Evolutionary conservation across 2,113 vertebrate species (phyloP), one percentile per base, ranked within the genome.

Genomic region (Megaceryle maxima): DNA sequence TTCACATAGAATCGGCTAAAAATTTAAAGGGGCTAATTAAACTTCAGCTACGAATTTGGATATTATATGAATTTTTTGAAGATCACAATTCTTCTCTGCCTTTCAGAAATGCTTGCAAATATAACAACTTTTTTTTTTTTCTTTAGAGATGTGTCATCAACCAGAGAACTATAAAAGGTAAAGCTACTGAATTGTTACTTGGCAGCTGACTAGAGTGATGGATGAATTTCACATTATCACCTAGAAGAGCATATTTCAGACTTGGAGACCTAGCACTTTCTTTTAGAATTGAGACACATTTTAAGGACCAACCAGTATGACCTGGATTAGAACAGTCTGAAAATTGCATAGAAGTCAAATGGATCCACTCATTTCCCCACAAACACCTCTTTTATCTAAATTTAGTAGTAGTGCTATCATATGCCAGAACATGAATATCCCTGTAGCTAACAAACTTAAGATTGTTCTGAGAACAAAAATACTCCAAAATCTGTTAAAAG

Each of bases 191-290:
- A 64, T n/a, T 81, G 44, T 87, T 63, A 73, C 39, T 55, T 77
- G 51, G 44, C 85, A 93, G 29, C n/a, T 56, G 46, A 79, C 20
- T 37, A 31, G 64, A 83, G 21, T 28, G 39, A 88, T 68, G 75
- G 62, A 90, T 53, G 48, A 86, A 80, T 72, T 87, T 24, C 74
- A 95, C 51, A 53, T 67, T 88, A 93, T 64, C 93, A 86, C 31
- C 83, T 87, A 84, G 80, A 68, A 87, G 26, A 84, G 69, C 26
- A 55, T 62, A 83, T 63, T 94, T 94, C 72, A 96, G 70, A 78
- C 78, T 83, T 86, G 37, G 41, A 96, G 50, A 88, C 93, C 33
- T 87, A 77, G 37, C 66, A 67, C n/a, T 84, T 81, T 43, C 18
- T 83, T 96, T 81, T 66, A 55, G 75, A 86, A 81, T 7, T 44